Conservation (phyloP, 2,113 vertebrate genomes). For the Tachysurus fulvidraco region DNA sequence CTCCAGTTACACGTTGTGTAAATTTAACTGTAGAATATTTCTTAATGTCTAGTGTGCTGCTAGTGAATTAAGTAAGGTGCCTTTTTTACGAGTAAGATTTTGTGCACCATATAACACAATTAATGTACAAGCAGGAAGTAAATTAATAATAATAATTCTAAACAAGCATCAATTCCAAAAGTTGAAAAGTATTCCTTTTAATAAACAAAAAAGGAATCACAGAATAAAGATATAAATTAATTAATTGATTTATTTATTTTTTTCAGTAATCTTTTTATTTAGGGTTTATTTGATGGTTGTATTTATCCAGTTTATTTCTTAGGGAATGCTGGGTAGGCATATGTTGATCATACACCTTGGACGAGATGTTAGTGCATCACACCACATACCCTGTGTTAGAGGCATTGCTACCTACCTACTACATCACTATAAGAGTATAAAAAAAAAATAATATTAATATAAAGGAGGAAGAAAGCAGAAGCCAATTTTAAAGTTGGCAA, state of each 20-base stretch:
- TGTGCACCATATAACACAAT: too few species aligned
- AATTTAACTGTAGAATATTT: background rate
- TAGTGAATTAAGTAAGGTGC: background rate
- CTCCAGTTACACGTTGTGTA: background rate
- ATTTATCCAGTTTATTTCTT: background rate
- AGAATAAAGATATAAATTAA: background rate
- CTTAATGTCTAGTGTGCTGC: background rate
- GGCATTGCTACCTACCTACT: background rate
- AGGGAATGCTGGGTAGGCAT: background rate
- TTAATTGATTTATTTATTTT: background rate
- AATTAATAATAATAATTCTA: too few species aligned
- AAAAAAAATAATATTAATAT: background rate
- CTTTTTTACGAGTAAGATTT: background rate
- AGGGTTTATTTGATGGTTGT: background rate
- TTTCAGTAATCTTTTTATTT: background rate
- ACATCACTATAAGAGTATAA: background rate
- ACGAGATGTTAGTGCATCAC: background rate
- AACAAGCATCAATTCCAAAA: too few species aligned
- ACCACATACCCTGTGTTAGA: background rate
- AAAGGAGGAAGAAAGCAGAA: background rate
- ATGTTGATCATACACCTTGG: background rate
- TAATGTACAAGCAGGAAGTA: too few species aligned
- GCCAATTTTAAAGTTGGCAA: slow-evolving; percentile 52
- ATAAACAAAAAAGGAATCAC: background rate
- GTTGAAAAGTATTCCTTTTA: too few species aligned